phyloP scores from a whole-genome alignment of 2,797 vertebrate genomes.

The Cynopterus sphinx region DNA sequence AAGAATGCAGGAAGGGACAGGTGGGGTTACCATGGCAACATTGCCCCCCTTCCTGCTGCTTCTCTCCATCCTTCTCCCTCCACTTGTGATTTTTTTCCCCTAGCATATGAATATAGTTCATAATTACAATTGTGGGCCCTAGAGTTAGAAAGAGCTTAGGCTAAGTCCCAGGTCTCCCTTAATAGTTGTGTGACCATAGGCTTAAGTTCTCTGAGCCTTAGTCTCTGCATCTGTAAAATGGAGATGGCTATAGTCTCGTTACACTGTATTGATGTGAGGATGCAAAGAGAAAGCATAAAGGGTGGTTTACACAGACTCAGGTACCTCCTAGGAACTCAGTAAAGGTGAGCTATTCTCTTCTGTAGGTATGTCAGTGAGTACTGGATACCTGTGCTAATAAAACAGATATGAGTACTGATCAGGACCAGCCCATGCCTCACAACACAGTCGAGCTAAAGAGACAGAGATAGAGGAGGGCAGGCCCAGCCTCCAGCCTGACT shows the following conservation, averaged over 20 bases:
- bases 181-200: not conserved
- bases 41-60: not conserved
- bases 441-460: not conserved
- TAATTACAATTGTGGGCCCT: slow-evolving; percentile 8
- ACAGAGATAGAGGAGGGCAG: not conserved
- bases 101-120: not conserved
- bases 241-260: not conserved
- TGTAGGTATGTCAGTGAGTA: not conserved
- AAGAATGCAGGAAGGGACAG: slow-evolving; percentile 42
- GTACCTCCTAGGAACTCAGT: not conserved
- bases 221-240: not conserved
- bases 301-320: not conserved
- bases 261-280: not conserved
- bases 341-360: not conserved
- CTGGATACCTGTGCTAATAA: not conserved
- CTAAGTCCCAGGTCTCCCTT: not conserved
- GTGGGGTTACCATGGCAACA: slow-evolving; percentile 26
- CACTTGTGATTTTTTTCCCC: not conserved
- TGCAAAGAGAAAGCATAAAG: not conserved
- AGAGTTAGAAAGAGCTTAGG: not conserved
- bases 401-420: not conserved
- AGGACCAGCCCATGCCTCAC: not conserved
- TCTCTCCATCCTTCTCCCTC: not conserved
- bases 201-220: not conserved
- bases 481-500: not conserved